These are phyloP conservation scores for Paradisaea rubra DNA, from an alignment of 2,113 vertebrate genomes.

Conservation along the genomic window DNA sequence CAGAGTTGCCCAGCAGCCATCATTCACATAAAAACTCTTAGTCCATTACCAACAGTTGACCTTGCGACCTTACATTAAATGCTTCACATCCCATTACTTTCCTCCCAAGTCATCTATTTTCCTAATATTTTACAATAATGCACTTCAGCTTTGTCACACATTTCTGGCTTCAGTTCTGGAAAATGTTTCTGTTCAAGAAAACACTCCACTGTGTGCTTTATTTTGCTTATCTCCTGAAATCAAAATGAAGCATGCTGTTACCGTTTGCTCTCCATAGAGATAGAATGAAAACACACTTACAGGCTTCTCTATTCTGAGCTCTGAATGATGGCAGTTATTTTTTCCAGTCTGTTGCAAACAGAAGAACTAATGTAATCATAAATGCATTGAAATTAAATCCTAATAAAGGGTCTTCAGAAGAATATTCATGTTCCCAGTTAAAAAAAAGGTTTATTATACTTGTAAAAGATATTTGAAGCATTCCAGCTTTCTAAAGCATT, in stretches of 20 bases:
- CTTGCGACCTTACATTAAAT: background rate
- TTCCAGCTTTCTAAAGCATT: constrained; percentile 25
- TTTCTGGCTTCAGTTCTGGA: constrained; percentile 21
- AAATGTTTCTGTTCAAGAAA: background rate
- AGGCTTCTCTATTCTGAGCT: background rate
- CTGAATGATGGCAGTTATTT: background rate
- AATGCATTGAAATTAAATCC: constrained; percentile 46
- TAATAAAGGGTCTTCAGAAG: constrained; percentile 41
- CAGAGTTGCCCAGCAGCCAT: background rate
- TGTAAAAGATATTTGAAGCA: constrained; percentile 45
- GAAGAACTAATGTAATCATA: constrained; percentile 27
- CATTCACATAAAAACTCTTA: constrained; percentile 22
- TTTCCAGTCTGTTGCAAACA: constrained; percentile 22
- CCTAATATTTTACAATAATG: constrained; percentile 9
- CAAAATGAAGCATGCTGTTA: background rate
- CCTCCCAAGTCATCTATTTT: background rate
- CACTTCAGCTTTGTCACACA: background rate
- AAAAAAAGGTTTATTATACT: constrained; percentile 36
- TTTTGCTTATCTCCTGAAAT: constrained; percentile 29
- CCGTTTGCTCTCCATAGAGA: background rate
- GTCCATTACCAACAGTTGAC: constrained; percentile 17
- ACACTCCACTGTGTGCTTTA: background rate
- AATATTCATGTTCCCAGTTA: constrained; percentile 43
- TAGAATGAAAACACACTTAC: background rate
- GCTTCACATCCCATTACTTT: constrained; percentile 32